phyloP scores from a whole-genome alignment of 2,888 invertebrate genomes.

The Rotaria sp. region DNA sequence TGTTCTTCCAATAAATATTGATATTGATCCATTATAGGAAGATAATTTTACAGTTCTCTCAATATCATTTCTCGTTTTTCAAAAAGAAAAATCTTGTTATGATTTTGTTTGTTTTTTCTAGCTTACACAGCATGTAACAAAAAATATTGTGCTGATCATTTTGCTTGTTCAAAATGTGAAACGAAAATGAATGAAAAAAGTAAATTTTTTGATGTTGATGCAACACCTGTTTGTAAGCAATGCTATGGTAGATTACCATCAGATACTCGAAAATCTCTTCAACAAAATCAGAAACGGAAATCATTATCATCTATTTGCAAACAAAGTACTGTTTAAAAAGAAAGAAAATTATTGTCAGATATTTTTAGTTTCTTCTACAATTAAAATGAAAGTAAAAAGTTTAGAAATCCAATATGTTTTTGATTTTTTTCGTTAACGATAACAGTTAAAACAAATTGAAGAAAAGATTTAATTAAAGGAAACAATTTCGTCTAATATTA shows the following conservation, averaged over 20 bases:
- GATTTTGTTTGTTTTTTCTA: conserved; percentile 53
- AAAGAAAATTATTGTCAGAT: too few species aligned
- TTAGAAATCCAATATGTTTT: too few species aligned
- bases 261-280: conserved; percentile 58
- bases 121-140: conserved; percentile 96
- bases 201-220: conserved; percentile 96
- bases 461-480: too few species aligned
- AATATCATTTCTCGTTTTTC: background rate
- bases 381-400: too few species aligned
- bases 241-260: conserved; percentile 93
- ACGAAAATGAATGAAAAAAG: conserved; percentile 75
- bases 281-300: background rate
- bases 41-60: background rate
- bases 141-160: conserved; percentile 98
- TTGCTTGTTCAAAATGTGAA: conserved; percentile 93
- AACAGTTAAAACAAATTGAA: too few species aligned
- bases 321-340: background rate
- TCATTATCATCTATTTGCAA: background rate
- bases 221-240: conserved; percentile 90
- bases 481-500: too few species aligned
- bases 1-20: too few species aligned
- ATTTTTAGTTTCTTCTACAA: too few species aligned
- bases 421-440: too few species aligned
- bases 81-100: too few species aligned
- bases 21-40: too few species aligned